Percentiles rank a stretch among this genome's conserved stretches.
phyloP scores from a whole-genome alignment of 37 sponge, comb jelly and placozoan genomes.

The Diacarnus erythraeanus region DNA sequence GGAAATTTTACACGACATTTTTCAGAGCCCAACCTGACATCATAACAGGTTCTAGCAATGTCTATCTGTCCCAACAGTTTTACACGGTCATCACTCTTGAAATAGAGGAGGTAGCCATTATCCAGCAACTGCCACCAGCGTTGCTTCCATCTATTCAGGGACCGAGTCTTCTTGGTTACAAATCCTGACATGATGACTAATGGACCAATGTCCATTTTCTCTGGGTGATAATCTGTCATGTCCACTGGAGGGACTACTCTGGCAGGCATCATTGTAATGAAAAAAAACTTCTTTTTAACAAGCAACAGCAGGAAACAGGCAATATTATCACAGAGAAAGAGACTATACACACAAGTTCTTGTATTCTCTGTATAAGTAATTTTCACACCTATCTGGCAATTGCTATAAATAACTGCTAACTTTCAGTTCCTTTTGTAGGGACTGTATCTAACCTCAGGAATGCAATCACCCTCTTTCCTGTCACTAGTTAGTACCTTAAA shows the following conservation, averaged over 20 bases:
- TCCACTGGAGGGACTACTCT: constrained; percentile 8
- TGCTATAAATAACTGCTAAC: too few species aligned
- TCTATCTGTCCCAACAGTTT: constrained; percentile 55
- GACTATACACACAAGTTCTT: too few species aligned
- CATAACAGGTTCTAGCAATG: constrained; percentile 56
- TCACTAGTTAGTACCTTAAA: too few species aligned
- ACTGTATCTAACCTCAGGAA: too few species aligned
- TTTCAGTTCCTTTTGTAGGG: too few species aligned
- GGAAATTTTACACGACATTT: constrained; percentile 47
- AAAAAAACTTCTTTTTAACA: too few species aligned
- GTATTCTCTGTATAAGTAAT: too few species aligned
- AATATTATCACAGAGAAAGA: too few species aligned
- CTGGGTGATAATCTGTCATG: background rate
- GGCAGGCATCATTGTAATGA: too few species aligned
- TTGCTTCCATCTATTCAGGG: constrained; percentile 41
- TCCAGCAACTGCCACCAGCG: constrained; percentile 70
- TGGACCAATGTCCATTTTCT: constrained; percentile 11
- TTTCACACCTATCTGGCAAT: too few species aligned
- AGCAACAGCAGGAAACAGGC: too few species aligned
- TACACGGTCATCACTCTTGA: constrained; percentile 28
- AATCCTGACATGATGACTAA: constrained; percentile 43
- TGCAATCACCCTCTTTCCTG: too few species aligned
- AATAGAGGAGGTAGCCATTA: constrained; percentile 55
- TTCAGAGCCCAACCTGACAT: constrained; percentile 43
- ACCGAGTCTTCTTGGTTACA: constrained; percentile 47